phyloP scores from a whole-genome alignment of 92 coral and sea anemone genomes.

The Epizoanthus ramosus region DNA sequence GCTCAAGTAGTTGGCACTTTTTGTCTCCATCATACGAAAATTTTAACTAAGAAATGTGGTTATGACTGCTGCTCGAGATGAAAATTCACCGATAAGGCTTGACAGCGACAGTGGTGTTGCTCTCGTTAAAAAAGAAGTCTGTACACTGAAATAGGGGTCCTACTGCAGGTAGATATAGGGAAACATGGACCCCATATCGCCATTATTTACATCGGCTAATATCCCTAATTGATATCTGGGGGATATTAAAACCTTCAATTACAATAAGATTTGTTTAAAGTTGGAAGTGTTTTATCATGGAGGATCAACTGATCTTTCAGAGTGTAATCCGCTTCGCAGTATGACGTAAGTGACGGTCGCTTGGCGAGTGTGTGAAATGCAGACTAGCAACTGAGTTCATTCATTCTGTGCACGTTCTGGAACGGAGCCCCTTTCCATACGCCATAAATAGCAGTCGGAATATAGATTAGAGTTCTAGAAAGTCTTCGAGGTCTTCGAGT shows the following conservation, averaged over 20 bases:
- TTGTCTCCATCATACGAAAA: neutral
- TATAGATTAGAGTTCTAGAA: neutral
- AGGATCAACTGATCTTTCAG: neutral
- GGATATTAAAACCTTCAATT: constrained; percentile 5
- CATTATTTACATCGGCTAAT: neutral
- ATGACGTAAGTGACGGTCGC: constrained; percentile 9
- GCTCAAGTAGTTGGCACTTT: neutral
- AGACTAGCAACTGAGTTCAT: neutral
- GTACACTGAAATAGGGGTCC: neutral
- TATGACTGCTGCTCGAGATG: neutral
- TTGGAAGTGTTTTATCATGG: neutral
- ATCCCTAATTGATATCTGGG: constrained; percentile 33
- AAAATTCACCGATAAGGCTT: neutral
- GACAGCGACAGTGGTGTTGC: neutral
- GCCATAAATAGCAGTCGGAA: neutral
- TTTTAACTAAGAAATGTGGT: neutral
- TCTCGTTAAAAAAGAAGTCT: neutral
- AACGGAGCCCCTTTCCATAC: neutral
- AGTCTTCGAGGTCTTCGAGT: neutral
- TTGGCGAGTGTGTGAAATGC: neutral
- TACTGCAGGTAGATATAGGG: neutral
- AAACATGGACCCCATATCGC: constrained; percentile 2
- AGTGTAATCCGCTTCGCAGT: neutral
- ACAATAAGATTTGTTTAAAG: constrained; percentile 6
- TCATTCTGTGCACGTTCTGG: neutral